phyloP scores from a whole-genome alignment of 2,797 vertebrate genomes.

The Pipistrellus nathusii region DNA sequence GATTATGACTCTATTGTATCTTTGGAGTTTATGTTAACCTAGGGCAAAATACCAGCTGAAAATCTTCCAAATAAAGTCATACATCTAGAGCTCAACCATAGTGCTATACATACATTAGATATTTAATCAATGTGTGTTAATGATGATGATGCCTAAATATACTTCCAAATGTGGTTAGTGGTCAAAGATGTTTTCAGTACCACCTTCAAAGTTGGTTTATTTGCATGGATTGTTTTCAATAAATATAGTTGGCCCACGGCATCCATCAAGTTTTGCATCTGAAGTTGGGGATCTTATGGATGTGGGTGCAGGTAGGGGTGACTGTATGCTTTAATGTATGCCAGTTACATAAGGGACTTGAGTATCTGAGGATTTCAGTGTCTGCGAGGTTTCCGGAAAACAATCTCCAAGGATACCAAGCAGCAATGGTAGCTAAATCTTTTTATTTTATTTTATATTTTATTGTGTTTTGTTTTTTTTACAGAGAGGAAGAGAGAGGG shows the following conservation, averaged over 20 bases:
- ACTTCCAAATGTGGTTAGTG: background rate
- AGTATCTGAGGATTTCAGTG: too few relatives aligned
- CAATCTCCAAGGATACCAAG: too few relatives aligned
- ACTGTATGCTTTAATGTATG: too few relatives aligned
- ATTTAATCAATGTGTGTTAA: background rate
- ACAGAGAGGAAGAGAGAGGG: too few relatives aligned
- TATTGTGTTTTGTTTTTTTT: too few relatives aligned
- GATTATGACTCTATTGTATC: background rate
- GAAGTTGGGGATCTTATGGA: background rate
- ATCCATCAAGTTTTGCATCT: too few relatives aligned
- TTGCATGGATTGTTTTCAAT: background rate
- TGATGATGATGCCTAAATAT: background rate
- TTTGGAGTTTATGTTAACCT: background rate
- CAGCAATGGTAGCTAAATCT: too few relatives aligned
- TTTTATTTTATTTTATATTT: too few relatives aligned
- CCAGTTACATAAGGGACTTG: too few relatives aligned
- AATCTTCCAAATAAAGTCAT: background rate
- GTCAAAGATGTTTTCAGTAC: background rate
- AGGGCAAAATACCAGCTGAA: background rate
- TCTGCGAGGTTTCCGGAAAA: too few relatives aligned
- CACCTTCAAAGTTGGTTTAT: background rate
- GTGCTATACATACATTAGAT: background rate
- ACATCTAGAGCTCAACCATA: background rate
- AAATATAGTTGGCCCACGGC: background rate
- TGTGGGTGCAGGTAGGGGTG: background rate